These are phyloP conservation scores for Zaprionus lineosus DNA, from an alignment of 2,888 invertebrate species.

Conservation along the genomic window DNA sequence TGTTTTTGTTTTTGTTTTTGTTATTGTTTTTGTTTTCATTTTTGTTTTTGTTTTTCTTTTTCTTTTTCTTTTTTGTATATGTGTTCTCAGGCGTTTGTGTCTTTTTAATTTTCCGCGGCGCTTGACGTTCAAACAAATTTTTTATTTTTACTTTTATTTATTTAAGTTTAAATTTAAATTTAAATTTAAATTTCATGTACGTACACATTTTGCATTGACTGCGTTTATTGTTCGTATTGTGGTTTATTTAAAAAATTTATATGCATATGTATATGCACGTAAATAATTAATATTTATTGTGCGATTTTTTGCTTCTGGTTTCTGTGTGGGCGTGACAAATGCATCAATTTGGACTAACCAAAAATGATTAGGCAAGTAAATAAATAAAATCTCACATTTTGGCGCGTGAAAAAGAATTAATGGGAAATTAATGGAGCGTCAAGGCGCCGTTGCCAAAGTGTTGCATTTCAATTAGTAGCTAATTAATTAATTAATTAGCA, in stretches of 20 bases:
- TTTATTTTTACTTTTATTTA: too few relatives aligned
- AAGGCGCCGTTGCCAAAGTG: conserved; percentile 60
- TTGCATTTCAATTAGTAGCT: conserved; percentile 71
- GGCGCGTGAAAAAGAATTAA: conserved; percentile 71
- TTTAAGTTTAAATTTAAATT: too few relatives aligned
- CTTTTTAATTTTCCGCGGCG: conserved; percentile 56
- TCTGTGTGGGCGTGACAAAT: conserved; percentile 45
- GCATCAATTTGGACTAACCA: conserved; percentile 39
- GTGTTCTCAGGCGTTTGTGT: too few relatives aligned
- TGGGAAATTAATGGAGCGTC: conserved; percentile 77
- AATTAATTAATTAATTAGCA: conserved; percentile 57
- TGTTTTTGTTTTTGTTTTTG: conserved; percentile 14
- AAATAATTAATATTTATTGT: too few relatives aligned
- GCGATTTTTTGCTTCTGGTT: conserved; percentile 4
- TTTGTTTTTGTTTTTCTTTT: too few relatives aligned
- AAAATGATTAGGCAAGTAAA: conserved; percentile 60
- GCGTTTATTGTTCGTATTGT: conserved; percentile 26
- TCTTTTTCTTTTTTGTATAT: conserved; percentile 7
- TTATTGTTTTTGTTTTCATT: too few relatives aligned
- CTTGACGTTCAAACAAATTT: conserved; percentile 48
- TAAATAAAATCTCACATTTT: conserved; percentile 64
- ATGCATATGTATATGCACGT: conserved; percentile 14
- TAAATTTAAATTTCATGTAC: too few relatives aligned
- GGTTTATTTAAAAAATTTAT: conserved; percentile 41
- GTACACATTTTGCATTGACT: background rate